Base-by-base conservation (phyloP, 2,797 vertebrate species). In the Adelosebastes latens region DNA sequence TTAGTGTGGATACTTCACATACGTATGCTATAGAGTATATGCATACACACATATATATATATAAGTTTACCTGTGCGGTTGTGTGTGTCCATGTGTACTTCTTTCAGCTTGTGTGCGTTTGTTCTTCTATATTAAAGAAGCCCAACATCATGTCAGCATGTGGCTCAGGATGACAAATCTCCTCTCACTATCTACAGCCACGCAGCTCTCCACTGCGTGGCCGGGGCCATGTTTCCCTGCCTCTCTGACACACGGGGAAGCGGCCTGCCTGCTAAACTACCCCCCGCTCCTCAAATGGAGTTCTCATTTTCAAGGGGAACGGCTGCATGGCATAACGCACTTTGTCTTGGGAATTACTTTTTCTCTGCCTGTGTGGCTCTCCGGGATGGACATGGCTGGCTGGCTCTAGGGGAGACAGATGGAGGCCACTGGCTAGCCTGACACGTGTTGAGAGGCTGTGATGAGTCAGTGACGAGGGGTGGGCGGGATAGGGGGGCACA, bases 381-480 rank as follows among this genome's bases (percentile, higher is more conserved):
- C 76, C 36, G 84, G 84, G 86, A 88, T 79, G 87, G 93, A 91
- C 92, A 92, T 91, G 93, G 92, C 87, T 93, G 92, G 88, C 90
- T 93, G 94, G 87, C 88, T 92, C 90, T 77, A 61, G 90, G 90
- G 92, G 92, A 95, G 93, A 96, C 93, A 93, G 94, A 95, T 94
- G 94, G 94, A 91, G 91, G 91, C 89, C 74, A 88, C 81, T 88
- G 93, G 92, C 88, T 83, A 77, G 79, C 85, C 88, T 93, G 95
- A 95, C 95, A 95, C 93, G 91, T 92, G 93, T 94, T 94, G 92
- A 96, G 94, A 90, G 92, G 86, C 91, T 89, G 90, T 95, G 95
- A 96, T 95, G 96, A 95, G 94, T 92, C 92, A 87, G 90, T 95
- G 95, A 92, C 84, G 88, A 89, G 90, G 80, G 83, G 69, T 49